phyloP scores from a whole-genome alignment of 2,797 vertebrate genomes.

The Hippopotamyrus pictus region DNA sequence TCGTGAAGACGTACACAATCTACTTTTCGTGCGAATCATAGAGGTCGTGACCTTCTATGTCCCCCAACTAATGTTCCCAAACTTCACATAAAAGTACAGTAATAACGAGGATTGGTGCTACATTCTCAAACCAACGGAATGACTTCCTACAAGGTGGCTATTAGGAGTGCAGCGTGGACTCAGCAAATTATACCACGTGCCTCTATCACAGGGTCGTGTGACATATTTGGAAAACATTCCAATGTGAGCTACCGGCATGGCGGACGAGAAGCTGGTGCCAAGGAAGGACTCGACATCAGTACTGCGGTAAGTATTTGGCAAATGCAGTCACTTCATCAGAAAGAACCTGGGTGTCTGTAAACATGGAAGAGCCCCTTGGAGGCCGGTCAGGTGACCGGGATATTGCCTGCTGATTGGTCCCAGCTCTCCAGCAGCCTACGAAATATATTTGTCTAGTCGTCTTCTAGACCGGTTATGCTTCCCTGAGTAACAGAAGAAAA shows the following conservation, averaged over 20 bases:
- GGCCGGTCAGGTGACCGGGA: neutral
- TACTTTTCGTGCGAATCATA: neutral
- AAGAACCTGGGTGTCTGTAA: neutral
- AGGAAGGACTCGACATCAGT: neutral
- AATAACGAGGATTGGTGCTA: neutral
- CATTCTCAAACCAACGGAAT: neutral
- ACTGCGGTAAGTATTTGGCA: neutral
- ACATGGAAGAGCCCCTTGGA: neutral
- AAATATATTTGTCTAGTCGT: neutral
- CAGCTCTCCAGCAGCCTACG: neutral
- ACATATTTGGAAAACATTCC: neutral
- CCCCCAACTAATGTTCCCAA: neutral
- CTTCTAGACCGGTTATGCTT: neutral
- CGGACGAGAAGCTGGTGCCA: neutral
- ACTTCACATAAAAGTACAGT: neutral
- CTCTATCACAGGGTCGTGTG: neutral
- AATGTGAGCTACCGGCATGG: neutral
- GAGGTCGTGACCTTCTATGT: neutral
- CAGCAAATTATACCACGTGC: neutral
- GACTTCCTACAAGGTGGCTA: neutral
- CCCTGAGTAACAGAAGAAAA: neutral
- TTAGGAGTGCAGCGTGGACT: neutral
- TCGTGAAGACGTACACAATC: neutral
- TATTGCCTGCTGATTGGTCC: neutral
- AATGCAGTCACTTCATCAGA: neutral